Percentiles rank a stretch among this genome's conserved stretches.
Conservation (phyloP, 1,140 invertebrate genomes). For the Lordiphosa stackelbergi region DNA sequence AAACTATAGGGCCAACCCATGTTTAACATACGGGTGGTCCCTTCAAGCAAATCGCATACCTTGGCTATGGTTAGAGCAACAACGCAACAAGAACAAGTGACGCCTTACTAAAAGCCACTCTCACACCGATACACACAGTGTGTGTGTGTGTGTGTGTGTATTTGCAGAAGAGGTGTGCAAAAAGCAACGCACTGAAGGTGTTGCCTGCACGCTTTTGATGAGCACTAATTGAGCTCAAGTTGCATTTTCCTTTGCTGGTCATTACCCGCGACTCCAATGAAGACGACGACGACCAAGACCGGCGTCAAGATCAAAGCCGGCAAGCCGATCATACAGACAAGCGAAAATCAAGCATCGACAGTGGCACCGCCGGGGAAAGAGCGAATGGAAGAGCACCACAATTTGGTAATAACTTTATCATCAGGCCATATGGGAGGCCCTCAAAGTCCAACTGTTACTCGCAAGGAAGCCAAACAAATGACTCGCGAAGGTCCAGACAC, state of each 20-base stretch:
- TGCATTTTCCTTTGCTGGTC: constrained; percentile 65
- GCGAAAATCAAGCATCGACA: constrained; percentile 74
- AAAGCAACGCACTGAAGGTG: constrained; percentile 73
- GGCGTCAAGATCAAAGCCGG: constrained; percentile 67
- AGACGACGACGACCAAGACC: constrained; percentile 2
- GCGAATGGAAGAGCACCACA: constrained; percentile 16
- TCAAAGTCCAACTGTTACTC: constrained; percentile 48
- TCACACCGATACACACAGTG: not conserved
- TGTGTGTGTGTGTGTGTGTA: not conserved
- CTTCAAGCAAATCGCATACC: constrained; percentile 64
- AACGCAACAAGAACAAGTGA: constrained; percentile 45
- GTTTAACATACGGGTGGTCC: constrained; percentile 52
- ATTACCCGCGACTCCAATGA: constrained; percentile 41
- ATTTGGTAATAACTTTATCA: constrained; percentile 74
- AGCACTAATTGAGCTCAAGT: constrained; percentile 75
- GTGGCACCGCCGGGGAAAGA: constrained; percentile 23
- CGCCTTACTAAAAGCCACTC: constrained; percentile 38
- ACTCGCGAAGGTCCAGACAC: constrained; percentile 27
- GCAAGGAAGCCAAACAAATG: constrained; percentile 48
- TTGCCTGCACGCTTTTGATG: constrained; percentile 75
- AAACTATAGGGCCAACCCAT: not conserved
- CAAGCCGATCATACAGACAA: constrained; percentile 64
- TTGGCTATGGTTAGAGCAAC: constrained; percentile 32
- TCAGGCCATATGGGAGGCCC: constrained; percentile 58
- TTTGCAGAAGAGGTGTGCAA: constrained; percentile 46